Evolutionary conservation across 2,113 vertebrate genomes (phyloP).

Genomic region (Centropristis striata): DNA sequence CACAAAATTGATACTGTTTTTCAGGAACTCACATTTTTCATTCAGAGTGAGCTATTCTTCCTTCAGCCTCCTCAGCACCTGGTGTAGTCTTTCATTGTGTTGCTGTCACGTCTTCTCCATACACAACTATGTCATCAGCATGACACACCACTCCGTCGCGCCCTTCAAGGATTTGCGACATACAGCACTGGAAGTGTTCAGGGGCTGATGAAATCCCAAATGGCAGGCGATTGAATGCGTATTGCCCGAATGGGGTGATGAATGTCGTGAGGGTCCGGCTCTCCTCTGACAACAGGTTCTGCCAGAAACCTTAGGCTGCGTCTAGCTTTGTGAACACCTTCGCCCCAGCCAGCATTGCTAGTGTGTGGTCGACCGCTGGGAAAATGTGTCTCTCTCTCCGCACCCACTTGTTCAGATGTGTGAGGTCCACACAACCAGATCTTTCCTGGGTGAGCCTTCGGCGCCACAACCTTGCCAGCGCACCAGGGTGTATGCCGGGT

Average conservation of each 20-base stretch:
- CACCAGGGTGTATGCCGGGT: no score
- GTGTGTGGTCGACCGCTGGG: slow-evolving; percentile 17
- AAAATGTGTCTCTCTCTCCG: slow-evolving; percentile 5
- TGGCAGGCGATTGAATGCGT: slow-evolving; percentile 8
- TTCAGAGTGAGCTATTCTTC: slow-evolving; percentile 20
- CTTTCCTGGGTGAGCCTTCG: no score
- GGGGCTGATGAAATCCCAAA: slow-evolving; percentile 18
- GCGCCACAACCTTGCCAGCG: no score
- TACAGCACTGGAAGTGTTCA: slow-evolving; percentile 1
- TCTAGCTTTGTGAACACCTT: not conserved
- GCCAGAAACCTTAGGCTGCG: not conserved
- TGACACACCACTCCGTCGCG: not conserved
- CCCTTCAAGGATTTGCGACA: slow-evolving; percentile 14
- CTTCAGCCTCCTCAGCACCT: not conserved
- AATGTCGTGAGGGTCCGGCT: not conserved
- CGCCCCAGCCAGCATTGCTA: not conserved
- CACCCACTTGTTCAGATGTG: slow-evolving; percentile 21
- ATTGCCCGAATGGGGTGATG: slow-evolving; percentile 1
- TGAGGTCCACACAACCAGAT: no score
- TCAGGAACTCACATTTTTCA: slow-evolving; percentile 35
- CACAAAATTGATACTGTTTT: slow-evolving; percentile 7
- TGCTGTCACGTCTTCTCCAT: slow-evolving; percentile 6
- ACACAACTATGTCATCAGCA: not conserved
- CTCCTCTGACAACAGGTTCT: not conserved
- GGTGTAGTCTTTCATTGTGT: not conserved